Evolutionary conservation across 2,888 invertebrate species (phyloP).

Genomic region (Schizotus pectinicornis): DNA sequence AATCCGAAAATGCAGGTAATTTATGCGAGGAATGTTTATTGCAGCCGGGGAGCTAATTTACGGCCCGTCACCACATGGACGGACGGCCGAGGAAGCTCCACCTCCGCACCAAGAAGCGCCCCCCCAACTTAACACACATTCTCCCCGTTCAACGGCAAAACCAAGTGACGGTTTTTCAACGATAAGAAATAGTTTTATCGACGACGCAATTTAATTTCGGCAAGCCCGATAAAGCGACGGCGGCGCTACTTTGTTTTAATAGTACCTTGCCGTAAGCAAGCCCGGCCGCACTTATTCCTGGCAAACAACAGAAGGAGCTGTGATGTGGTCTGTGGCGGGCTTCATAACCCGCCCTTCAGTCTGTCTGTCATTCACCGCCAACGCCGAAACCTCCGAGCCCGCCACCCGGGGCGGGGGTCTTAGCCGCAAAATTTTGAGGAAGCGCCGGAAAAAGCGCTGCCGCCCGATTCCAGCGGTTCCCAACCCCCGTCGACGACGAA

Average conservation of each 20-base stretch:
- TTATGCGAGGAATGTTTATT: conserved; percentile 61
- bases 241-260: conserved; percentile 35
- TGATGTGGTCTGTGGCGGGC: conserved; percentile 56
- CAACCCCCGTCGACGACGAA: too few species aligned
- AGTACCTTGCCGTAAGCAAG: conserved; percentile 45
- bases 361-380: conserved; percentile 48
- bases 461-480: too few species aligned
- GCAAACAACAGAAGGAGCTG: conserved; percentile 54
- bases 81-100: conserved; percentile 39
- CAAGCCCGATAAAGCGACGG: conserved; percentile 27
- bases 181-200: background rate
- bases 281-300: conserved; percentile 43
- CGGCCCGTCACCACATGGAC: conserved; percentile 56
- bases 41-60: conserved; percentile 59
- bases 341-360: conserved; percentile 54
- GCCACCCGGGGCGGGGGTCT: background rate
- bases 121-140: too few species aligned
- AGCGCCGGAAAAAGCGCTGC: too few species aligned
- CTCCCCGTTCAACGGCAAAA: too few species aligned
- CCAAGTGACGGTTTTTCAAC: too few species aligned
- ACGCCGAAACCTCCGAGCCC: conserved; percentile 21
- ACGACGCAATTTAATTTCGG: conserved; percentile 26
- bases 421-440: too few species aligned
- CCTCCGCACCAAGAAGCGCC: conserved; percentile 13
- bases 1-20: conserved; percentile 61